Evolutionary conservation across 2,113 vertebrate genomes (phyloP).

Genomic region (Pogonocichla stellata): DNA sequence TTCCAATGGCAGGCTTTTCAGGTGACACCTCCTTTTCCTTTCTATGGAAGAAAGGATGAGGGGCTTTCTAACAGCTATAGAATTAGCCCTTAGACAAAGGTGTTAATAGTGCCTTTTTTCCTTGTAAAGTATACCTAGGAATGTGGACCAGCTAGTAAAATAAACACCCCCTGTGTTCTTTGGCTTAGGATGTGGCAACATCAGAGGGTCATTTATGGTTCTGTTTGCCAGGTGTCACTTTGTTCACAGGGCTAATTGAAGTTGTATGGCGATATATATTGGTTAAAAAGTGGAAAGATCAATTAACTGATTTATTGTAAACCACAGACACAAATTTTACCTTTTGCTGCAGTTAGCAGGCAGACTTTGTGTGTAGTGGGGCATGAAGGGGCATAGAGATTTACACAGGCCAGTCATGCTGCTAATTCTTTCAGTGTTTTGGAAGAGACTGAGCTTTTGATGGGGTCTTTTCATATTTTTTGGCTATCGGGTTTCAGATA

Average conservation of each 20-base stretch:
- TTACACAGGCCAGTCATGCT: neutral
- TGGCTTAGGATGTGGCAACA: neutral
- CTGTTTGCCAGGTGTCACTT: slow-evolving; percentile 45
- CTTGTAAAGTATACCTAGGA: neutral
- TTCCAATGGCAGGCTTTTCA: neutral
- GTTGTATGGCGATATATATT: neutral
- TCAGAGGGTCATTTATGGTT: slow-evolving; percentile 34
- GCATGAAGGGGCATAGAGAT: neutral
- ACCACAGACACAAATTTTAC: neutral
- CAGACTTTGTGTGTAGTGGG: neutral
- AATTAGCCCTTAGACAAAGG: neutral
- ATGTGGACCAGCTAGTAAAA: neutral
- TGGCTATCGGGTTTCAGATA: neutral
- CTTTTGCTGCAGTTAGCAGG: slow-evolving; percentile 2
- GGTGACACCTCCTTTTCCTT: neutral
- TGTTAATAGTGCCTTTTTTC: slow-evolving; percentile 19
- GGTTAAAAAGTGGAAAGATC: slow-evolving; percentile 14
- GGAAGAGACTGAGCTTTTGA: neutral
- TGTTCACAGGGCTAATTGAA: slow-evolving; percentile 55
- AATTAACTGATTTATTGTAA: slow-evolving; percentile 44
- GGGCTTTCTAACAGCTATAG: neutral
- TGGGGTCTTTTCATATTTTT: neutral
- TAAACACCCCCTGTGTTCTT: neutral
- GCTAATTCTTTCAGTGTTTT: neutral
- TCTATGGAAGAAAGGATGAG: neutral